Conservation (phyloP, 2,113 vertebrate species). For the Zosterops japonicus region DNA sequence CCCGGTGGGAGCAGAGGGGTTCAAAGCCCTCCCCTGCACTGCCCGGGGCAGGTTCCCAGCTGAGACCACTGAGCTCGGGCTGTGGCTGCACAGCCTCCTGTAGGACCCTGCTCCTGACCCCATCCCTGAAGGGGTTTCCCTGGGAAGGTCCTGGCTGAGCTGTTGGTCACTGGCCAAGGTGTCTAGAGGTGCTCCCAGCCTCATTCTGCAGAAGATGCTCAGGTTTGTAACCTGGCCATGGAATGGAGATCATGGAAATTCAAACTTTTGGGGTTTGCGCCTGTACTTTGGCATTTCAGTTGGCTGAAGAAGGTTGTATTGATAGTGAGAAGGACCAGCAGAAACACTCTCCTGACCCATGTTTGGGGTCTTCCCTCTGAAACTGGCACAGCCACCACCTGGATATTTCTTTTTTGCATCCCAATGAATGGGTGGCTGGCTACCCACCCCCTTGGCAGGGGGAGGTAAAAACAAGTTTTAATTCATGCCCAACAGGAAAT, state of each 20-base stretch:
- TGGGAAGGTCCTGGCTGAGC: neutral
- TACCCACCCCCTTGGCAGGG: neutral
- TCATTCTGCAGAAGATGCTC: neutral
- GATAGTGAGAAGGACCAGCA: neutral
- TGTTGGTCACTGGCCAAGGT: fast-evolving
- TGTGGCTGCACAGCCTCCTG: fast-evolving
- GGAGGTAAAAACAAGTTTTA: neutral
- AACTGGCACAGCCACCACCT: neutral
- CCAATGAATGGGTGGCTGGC: neutral
- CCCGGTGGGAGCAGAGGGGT: neutral
- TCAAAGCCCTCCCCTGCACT: neutral
- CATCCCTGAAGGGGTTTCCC: neutral
- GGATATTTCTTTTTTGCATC: neutral
- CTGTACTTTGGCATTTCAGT: neutral
- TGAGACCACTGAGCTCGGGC: fast-evolving
- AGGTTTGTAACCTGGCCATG: fast-evolving
- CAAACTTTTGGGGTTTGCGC: neutral
- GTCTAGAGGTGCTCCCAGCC: neutral
- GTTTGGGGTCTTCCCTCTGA: neutral
- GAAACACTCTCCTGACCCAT: neutral
- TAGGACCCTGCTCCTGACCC: neutral
- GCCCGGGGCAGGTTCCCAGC: neutral
- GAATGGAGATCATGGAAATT: neutral
- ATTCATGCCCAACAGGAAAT: neutral
- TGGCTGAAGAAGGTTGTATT: neutral